Evolutionary conservation across 2,113 vertebrate genomes (phyloP).

Genomic region (Trematocara stigmaticum): DNA sequence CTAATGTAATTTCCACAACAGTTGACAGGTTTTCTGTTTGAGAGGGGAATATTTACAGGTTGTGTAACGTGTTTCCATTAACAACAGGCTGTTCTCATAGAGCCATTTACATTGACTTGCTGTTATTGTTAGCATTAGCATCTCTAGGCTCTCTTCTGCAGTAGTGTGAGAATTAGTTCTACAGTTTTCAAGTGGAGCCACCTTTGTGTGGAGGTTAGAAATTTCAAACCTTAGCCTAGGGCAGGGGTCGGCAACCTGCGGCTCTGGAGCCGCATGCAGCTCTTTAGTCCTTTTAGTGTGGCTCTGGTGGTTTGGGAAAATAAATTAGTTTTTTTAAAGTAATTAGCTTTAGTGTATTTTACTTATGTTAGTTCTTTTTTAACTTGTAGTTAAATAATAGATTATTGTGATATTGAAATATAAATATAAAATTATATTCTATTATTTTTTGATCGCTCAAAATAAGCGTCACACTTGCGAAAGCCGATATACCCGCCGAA

Average conservation of each 20-base stretch:
- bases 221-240: slow-evolving; percentile 16
- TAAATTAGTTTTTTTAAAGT: no score
- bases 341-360: no score
- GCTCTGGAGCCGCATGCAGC: no score
- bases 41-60: background rate
- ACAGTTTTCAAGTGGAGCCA: slow-evolving; percentile 11
- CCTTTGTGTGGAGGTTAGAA: background rate
- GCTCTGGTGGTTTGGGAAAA: no score
- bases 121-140: slow-evolving; percentile 25
- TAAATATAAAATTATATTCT: no score
- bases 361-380: no score
- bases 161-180: slow-evolving; percentile 1
- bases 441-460: no score
- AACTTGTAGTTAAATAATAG: no score
- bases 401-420: no score
- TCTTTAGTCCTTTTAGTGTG: no score
- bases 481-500: no score
- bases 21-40: background rate
- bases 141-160: background rate
- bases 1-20: background rate
- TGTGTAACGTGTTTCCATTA: background rate
- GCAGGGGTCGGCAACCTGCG: background rate
- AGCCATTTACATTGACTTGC: background rate
- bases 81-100: background rate
- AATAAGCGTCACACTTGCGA: no score